phyloP scores from a whole-genome alignment of 2,797 vertebrate species.

The Cottoperca gobio region DNA sequence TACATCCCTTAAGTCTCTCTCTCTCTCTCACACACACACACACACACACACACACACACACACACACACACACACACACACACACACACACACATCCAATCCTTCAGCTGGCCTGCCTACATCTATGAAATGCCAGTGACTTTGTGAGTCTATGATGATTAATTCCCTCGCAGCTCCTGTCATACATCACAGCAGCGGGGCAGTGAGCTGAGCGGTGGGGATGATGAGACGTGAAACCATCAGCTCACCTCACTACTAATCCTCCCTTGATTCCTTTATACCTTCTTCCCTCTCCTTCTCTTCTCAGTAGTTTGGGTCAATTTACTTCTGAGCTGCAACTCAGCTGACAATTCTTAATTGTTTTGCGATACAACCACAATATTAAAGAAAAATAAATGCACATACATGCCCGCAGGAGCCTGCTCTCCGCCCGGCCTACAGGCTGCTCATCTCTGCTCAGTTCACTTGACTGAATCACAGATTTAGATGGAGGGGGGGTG shows the following conservation, averaged over 20 bases:
- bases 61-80: neutral
- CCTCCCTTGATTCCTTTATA: slow-evolving; percentile 49
- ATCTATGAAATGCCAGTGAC: slow-evolving; percentile 43
- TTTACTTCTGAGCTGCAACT: slow-evolving; percentile 24
- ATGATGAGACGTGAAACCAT: slow-evolving; percentile 67
- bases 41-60: neutral
- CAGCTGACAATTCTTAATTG: neutral
- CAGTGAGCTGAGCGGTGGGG: slow-evolving; percentile 36
- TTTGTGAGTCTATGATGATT: slow-evolving; percentile 61
- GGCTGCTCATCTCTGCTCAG: slow-evolving; percentile 66
- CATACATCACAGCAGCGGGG: slow-evolving; percentile 61
- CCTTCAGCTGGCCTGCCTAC: slow-evolving; percentile 24
- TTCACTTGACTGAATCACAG: slow-evolving; percentile 68
- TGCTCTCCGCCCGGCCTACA: slow-evolving; percentile 40
- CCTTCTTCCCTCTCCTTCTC: slow-evolving; percentile 4
- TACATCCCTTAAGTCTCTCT: neutral
- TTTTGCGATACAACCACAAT: neutral
- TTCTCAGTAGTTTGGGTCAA: slow-evolving; percentile 39
- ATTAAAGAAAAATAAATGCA: slow-evolving; percentile 27
- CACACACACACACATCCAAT: slow-evolving; percentile 24
- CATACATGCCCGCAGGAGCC: slow-evolving; percentile 24
- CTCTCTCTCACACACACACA: too few species aligned
- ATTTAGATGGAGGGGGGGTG: slow-evolving; percentile 11
- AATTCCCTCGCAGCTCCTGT: slow-evolving; percentile 59
- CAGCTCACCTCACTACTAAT: slow-evolving; percentile 63